phyloP scores from a whole-genome alignment of 2,888 invertebrate genomes.

The Drosophila suboccidentalis region DNA sequence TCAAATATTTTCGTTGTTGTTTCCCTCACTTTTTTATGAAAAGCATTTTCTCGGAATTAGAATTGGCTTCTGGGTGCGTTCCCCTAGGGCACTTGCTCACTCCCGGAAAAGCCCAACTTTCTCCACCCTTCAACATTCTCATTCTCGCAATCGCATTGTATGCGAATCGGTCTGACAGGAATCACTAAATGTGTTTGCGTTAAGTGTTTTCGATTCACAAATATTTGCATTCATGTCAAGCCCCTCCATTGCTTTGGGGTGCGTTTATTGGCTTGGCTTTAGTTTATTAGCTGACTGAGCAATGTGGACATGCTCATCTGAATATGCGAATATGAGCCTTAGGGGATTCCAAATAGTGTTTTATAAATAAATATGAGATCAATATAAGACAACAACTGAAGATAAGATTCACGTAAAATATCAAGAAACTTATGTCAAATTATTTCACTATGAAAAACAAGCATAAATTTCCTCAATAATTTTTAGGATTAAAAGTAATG shows the following conservation, averaged over 20 bases:
- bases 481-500: not conserved
- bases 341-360: not conserved
- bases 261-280: slow-evolving; percentile 42
- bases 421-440: too few relatives aligned
- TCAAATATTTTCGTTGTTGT: slow-evolving; percentile 81
- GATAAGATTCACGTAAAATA: too few relatives aligned
- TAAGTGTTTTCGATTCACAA: slow-evolving; percentile 80
- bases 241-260: slow-evolving; percentile 22
- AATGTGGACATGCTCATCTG: slow-evolving; percentile 7
- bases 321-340: not conserved
- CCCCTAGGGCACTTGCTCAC: slow-evolving; percentile 27
- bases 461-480: not conserved
- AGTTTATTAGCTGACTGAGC: slow-evolving; percentile 45
- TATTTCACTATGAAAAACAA: too few relatives aligned
- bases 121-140: not conserved
- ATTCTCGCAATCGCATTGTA: slow-evolving; percentile 30
- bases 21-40: slow-evolving; percentile 70
- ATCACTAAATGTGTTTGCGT: slow-evolving; percentile 76
- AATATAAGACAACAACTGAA: not conserved
- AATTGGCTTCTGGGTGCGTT: slow-evolving; percentile 66
- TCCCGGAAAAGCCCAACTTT: slow-evolving; percentile 10
- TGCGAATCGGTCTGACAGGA: slow-evolving; percentile 53
- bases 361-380: not conserved
- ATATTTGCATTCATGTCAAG: slow-evolving; percentile 79
- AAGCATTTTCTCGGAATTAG: slow-evolving; percentile 76